Evolutionary conservation across 2,113 vertebrate species (phyloP).

Genomic region (Misgurnus anguillicaudatus): DNA sequence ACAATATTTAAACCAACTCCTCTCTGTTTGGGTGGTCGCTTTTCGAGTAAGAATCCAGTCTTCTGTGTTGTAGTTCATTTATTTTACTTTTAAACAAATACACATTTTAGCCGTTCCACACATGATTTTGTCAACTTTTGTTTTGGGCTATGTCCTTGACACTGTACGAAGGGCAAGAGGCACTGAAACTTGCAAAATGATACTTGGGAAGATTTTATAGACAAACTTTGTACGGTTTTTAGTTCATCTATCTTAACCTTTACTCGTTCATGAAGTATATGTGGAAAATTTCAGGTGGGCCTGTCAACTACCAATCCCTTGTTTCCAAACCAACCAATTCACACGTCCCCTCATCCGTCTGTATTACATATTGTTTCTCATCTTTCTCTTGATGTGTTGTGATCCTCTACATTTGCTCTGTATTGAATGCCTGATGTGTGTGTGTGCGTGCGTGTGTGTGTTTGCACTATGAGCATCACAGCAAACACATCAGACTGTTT

Average conservation of each 20-base stretch:
- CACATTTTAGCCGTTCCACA: not conserved
- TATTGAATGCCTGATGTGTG: constrained; percentile 26
- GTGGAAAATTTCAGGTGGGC: constrained; percentile 1
- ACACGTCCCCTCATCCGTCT: constrained; percentile 48
- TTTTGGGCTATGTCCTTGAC: not conserved
- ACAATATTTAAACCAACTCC: constrained; percentile 57
- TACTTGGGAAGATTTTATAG: constrained; percentile 15
- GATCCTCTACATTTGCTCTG: constrained; percentile 54
- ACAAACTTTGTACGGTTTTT: constrained; percentile 13
- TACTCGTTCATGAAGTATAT: not conserved
- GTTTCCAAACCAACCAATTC: constrained; percentile 28
- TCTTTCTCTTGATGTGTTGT: not conserved
- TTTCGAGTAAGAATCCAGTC: not conserved
- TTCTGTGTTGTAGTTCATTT: not conserved
- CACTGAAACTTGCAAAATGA: constrained; percentile 30
- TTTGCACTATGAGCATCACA: constrained; percentile 69
- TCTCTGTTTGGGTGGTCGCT: constrained; percentile 35
- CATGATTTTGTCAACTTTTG: constrained; percentile 12
- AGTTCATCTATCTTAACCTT: not conserved
- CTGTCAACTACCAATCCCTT: constrained; percentile 48
- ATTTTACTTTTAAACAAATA: not conserved
- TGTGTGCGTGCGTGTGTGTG: constrained; percentile 45
- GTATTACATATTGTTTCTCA: constrained; percentile 40
- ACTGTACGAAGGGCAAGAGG: constrained; percentile 16
- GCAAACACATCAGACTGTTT: constrained; percentile 66